phyloP scores from a whole-genome alignment of 2,113 vertebrate species.

The Meleagris gallopavo region DNA sequence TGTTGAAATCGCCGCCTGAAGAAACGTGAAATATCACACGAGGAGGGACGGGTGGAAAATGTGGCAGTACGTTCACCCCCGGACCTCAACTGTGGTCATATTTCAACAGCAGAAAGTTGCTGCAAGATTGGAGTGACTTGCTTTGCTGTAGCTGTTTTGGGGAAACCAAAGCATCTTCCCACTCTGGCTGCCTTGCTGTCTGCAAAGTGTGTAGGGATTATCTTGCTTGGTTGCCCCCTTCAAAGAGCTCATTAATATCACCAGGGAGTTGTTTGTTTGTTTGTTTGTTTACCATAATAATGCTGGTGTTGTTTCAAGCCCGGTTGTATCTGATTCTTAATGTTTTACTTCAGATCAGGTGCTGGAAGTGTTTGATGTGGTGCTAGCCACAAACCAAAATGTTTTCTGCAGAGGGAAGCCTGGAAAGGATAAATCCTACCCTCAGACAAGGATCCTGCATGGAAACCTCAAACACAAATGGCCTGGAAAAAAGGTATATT shows the following conservation, averaged over 20 bases:
- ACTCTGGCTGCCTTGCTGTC: accelerated
- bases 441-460: neutral
- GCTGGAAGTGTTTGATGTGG: conserved; percentile 33
- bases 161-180: neutral
- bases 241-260: neutral
- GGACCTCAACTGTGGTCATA: accelerated
- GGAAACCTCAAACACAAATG: neutral
- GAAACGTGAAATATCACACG: neutral
- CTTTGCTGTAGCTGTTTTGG: neutral
- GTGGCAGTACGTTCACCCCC: neutral
- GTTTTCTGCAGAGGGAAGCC: neutral
- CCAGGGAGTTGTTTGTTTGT: neutral
- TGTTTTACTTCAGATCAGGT: conserved; percentile 32
- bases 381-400: conserved; percentile 19
- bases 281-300: neutral
- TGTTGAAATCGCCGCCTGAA: neutral
- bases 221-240: neutral
- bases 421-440: neutral
- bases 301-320: neutral
- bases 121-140: neutral
- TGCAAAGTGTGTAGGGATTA: neutral
- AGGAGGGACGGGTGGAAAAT: neutral
- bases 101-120: accelerated
- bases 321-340: neutral
- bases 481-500: neutral